Conservation (phyloP, 2,888 invertebrate species). For the Apotomis capreana region DNA sequence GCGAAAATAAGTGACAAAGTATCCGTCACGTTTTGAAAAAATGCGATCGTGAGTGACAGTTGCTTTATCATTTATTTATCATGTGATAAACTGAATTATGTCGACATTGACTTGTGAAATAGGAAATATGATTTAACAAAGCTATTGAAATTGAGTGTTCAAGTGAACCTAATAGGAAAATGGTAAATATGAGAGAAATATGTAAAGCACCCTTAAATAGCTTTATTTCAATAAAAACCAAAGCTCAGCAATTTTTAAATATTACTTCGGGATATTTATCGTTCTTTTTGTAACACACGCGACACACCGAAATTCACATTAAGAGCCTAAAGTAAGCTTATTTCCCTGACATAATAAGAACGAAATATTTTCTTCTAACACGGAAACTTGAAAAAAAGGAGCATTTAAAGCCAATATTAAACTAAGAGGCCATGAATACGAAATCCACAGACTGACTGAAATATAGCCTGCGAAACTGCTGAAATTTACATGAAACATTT, state of each 20-base stretch:
- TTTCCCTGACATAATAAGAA: conserved; percentile 19
- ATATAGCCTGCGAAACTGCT: conserved; percentile 67
- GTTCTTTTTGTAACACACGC: not conserved
- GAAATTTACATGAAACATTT: conserved; percentile 83
- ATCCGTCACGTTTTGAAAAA: no score
- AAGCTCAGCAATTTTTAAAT: not conserved
- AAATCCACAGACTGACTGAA: conserved; percentile 75
- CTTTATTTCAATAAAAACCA: not conserved
- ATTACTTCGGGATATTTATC: not conserved
- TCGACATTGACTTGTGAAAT: no score
- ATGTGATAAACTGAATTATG: no score
- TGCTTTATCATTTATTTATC: no score
- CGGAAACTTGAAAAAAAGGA: conserved; percentile 19
- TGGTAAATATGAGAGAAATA: no score
- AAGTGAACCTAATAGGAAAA: no score
- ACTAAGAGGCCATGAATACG: conserved; percentile 79
- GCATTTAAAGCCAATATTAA: conserved; percentile 64
- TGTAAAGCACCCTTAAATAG: no score
- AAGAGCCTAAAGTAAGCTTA: conserved; percentile 20
- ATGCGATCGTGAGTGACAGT: no score
- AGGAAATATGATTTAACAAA: no score
- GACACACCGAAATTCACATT: conserved; percentile 20
- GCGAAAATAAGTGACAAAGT: no score
- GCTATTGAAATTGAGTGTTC: no score
- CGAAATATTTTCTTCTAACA: conserved; percentile 18